Conservation (phyloP, 2,797 vertebrate species). For the Darevskia mixta region DNA sequence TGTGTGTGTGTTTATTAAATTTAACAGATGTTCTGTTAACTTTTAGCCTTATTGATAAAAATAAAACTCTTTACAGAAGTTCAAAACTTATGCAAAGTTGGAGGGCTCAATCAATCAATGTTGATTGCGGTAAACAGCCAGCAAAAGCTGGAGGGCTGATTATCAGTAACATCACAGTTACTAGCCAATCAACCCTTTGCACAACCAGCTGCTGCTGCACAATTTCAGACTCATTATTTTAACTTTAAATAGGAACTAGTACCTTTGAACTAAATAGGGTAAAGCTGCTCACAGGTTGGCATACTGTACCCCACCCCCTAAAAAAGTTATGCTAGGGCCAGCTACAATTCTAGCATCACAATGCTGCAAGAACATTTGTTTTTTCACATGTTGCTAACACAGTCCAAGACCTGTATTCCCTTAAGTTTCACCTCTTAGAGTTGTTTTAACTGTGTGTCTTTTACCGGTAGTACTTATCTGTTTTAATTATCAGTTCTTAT, state of each 20-base stretch:
- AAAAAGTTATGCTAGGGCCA: not conserved
- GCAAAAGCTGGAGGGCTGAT: too few relatives aligned
- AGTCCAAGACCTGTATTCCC: too few relatives aligned
- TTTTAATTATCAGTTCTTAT: too few relatives aligned
- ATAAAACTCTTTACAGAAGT: not conserved
- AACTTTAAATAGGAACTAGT: not conserved
- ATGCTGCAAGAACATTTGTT: not conserved
- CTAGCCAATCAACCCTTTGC: not conserved
- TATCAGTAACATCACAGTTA: not conserved
- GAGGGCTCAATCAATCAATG: too few relatives aligned
- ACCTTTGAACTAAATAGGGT: not conserved
- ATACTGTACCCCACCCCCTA: too few relatives aligned
- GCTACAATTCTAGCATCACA: not conserved
- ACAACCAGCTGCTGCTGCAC: not conserved
- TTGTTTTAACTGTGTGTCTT: too few relatives aligned
- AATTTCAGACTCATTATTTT: not conserved
- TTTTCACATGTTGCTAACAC: not conserved
- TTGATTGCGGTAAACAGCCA: too few relatives aligned
- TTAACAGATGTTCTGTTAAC: too few relatives aligned
- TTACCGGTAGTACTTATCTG: too few relatives aligned
- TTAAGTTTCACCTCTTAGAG: too few relatives aligned
- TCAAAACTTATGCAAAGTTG: not conserved
- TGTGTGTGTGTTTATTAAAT: too few relatives aligned
- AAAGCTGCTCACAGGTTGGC: not conserved
- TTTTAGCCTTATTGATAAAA: not conserved